Percentiles rank a stretch among this genome's conserved stretches.
phyloP scores from a whole-genome alignment of 2,888 invertebrate genomes.

The Caenorhabditis afra region DNA sequence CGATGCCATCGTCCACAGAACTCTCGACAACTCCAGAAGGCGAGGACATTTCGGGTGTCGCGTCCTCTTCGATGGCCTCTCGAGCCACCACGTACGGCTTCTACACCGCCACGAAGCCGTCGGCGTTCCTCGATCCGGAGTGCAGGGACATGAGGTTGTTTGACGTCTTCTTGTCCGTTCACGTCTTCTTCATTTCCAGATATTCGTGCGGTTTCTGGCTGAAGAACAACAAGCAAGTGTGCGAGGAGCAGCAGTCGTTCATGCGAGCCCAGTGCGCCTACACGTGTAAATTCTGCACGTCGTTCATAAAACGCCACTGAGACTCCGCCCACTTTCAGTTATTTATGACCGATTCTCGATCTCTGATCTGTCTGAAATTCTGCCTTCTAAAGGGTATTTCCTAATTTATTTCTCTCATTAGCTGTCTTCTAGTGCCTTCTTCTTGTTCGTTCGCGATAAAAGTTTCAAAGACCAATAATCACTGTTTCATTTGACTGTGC shows the following conservation, averaged over 20 bases:
- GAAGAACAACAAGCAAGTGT: constrained; percentile 71
- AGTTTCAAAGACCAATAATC: neutral
- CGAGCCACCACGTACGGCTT: constrained; percentile 50
- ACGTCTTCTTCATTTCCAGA: constrained; percentile 33
- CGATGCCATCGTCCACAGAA: constrained; percentile 33
- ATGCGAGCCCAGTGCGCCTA: constrained; percentile 78
- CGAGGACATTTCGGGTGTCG: constrained; percentile 1
- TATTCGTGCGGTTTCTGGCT: constrained; percentile 79
- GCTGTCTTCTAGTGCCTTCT: constrained; percentile 5
- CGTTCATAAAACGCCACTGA: constrained; percentile 59
- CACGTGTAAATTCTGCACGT: constrained; percentile 72
- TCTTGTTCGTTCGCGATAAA: neutral
- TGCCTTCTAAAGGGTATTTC: constrained; percentile 17
- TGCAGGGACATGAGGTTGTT: constrained; percentile 67
- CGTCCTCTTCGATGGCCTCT: constrained; percentile 35
- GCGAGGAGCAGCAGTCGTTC: constrained; percentile 73
- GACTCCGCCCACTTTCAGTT: neutral
- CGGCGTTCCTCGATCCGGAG: constrained; percentile 64
- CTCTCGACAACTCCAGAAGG: constrained; percentile 29
- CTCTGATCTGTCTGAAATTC: constrained; percentile 22
- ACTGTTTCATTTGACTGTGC: no score
- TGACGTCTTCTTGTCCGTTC: neutral
- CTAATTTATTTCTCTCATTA: constrained; percentile 22
- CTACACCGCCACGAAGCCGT: constrained; percentile 66
- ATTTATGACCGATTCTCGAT: constrained; percentile 9